phyloP scores from a whole-genome alignment of 1,140 invertebrate genomes.

The Limonius californicus region DNA sequence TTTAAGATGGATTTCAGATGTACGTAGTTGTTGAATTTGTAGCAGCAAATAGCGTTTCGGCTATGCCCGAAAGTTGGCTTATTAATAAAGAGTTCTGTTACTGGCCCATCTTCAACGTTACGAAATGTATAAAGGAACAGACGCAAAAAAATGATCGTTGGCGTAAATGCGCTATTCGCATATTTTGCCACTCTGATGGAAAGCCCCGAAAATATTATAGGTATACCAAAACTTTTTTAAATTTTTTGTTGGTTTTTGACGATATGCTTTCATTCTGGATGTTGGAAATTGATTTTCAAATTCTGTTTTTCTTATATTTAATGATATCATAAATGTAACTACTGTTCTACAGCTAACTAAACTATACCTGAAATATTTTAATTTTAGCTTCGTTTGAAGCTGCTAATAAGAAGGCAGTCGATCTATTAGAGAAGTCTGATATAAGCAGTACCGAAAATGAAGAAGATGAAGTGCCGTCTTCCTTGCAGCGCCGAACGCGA shows the following conservation, averaged over 20 bases:
- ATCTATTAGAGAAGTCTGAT: too few species aligned
- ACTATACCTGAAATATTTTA: not conserved
- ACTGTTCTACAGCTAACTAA: not conserved
- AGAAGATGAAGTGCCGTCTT: too few species aligned
- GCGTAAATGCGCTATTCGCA: not conserved
- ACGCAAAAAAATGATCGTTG: not conserved
- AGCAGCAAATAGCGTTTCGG: not conserved
- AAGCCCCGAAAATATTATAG: not conserved
- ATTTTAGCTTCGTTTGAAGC: not conserved
- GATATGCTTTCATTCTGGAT: not conserved
- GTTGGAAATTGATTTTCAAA: not conserved
- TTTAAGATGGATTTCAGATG: not conserved
- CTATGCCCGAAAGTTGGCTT: not conserved
- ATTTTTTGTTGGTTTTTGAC: not conserved
- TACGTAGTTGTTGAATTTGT: not conserved
- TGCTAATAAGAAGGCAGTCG: too few species aligned
- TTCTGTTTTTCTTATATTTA: too few species aligned
- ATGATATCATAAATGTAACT: too few species aligned
- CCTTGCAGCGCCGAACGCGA: too few species aligned
- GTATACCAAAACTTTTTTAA: not conserved
- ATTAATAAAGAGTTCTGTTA: not conserved
- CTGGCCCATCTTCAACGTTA: not conserved
- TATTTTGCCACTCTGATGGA: not conserved
- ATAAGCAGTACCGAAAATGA: too few species aligned
- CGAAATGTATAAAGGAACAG: not conserved